phyloP scores from a whole-genome alignment of 2,888 invertebrate genomes.

The Caenorhabditis wallacei region DNA sequence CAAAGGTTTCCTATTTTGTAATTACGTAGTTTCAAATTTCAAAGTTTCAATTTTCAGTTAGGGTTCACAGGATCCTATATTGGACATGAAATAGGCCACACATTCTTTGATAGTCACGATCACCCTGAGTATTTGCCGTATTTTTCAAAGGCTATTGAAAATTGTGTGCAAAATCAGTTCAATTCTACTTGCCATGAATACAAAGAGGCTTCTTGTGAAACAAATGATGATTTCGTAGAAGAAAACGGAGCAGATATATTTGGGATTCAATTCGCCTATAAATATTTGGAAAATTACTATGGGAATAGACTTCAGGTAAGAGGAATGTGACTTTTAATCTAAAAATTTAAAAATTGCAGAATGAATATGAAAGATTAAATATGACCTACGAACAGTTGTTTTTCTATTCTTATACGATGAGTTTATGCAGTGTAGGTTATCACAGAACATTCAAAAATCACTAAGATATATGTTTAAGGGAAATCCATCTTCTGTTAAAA shows the following conservation, averaged over 20 bases:
- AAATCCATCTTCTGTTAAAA: neutral
- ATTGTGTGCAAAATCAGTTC: constrained; percentile 42
- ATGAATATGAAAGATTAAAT: neutral
- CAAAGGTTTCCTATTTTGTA: constrained; percentile 2
- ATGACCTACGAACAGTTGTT: constrained; percentile 30
- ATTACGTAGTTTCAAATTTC: too few relatives aligned
- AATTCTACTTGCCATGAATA: constrained; percentile 17
- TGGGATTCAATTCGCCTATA: constrained; percentile 25
- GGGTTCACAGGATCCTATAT: constrained; percentile 1
- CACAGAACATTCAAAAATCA: neutral
- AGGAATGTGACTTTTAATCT: neutral
- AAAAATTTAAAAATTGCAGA: neutral
- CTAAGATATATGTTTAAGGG: neutral
- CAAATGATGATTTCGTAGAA: neutral
- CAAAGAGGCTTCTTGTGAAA: constrained; percentile 22
- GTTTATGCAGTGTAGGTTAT: constrained; percentile 10
- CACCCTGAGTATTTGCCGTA: too few relatives aligned
- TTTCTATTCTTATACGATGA: constrained; percentile 17
- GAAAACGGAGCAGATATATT: constrained; percentile 50
- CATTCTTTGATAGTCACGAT: constrained; percentile 10
- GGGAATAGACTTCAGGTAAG: neutral
- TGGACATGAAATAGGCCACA: constrained; percentile 35
- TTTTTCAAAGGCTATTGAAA: constrained; percentile 1
- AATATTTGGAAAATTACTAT: constrained; percentile 1
- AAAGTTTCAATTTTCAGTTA: constrained; percentile 10